Percentiles rank a stretch among this genome's conserved stretches.
Evolutionary conservation across 2,113 vertebrate genomes (phyloP).

Genomic region (Grallaria varia): DNA sequence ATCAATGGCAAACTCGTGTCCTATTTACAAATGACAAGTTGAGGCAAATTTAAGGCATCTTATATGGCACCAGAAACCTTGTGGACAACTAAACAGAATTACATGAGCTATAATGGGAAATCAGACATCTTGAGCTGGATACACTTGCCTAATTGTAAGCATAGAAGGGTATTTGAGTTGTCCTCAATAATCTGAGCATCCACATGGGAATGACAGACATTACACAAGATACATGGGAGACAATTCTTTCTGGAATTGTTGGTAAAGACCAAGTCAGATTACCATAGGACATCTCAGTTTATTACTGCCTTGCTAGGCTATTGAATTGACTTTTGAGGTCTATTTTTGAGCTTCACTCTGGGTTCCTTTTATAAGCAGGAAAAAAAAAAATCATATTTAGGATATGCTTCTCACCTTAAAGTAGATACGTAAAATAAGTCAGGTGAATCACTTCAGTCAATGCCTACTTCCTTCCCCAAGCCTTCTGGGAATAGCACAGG

Average conservation of each 20-base stretch:
- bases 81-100: not conserved
- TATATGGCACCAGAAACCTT: not conserved
- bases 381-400: not conserved
- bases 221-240: not conserved
- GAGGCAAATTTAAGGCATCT: not conserved
- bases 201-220: not conserved
- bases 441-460: not conserved
- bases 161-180: not conserved
- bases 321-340: not conserved
- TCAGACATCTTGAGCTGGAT: not conserved
- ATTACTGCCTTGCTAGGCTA: not conserved
- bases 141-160: not conserved
- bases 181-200: not conserved
- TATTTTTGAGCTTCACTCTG: not conserved
- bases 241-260: not conserved
- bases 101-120: not conserved
- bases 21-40: not conserved
- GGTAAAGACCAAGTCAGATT: not conserved
- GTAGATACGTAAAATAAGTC: not conserved
- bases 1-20: not conserved
- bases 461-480: not conserved
- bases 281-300: not conserved
- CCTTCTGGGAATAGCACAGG: not conserved
- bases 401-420: not conserved
- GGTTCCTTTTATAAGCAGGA: not conserved